Evolutionary conservation across 2,888 invertebrate genomes (phyloP).

Genomic region (Agonopterix alstromeriana): DNA sequence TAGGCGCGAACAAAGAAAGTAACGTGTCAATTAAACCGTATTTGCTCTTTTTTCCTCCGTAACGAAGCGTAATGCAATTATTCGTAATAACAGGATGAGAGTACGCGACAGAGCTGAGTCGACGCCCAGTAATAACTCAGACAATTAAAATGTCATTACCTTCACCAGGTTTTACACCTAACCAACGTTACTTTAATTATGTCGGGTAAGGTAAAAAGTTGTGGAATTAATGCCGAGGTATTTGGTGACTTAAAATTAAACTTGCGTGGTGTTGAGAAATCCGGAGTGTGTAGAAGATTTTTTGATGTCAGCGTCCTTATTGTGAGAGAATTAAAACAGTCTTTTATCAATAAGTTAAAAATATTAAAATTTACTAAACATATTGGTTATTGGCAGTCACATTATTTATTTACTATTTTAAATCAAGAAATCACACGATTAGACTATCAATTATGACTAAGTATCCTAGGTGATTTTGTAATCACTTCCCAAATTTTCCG

Average conservation of each 20-base stretch:
- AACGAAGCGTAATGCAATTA: constrained; percentile 76
- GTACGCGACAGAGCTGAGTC: constrained; percentile 52
- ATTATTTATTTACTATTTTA: too few relatives aligned
- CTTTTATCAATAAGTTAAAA: too few relatives aligned
- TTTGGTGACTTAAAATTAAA: background rate
- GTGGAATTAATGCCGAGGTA: constrained; percentile 29
- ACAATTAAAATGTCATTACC: constrained; percentile 76
- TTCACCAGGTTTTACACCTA: constrained; percentile 66
- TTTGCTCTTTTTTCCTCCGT: constrained; percentile 67
- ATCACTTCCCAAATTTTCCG: too few relatives aligned
- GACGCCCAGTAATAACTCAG: constrained; percentile 59
- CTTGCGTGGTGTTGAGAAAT: too few relatives aligned
- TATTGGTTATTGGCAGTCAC: too few relatives aligned
- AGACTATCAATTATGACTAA: too few relatives aligned
- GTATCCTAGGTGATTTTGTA: too few relatives aligned
- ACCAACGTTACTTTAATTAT: constrained; percentile 58
- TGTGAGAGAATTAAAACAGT: too few relatives aligned
- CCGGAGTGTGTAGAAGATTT: too few relatives aligned
- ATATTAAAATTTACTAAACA: too few relatives aligned
- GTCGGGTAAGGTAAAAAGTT: constrained; percentile 41
- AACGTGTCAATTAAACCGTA: constrained; percentile 67
- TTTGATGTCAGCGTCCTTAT: too few relatives aligned
- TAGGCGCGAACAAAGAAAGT: constrained; percentile 65
- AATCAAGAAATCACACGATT: too few relatives aligned
- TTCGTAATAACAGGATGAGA: constrained; percentile 73